These are phyloP conservation scores for Noctua fimbriata DNA, from an alignment of 2,888 invertebrate genomes.

Conservation along the genomic window DNA sequence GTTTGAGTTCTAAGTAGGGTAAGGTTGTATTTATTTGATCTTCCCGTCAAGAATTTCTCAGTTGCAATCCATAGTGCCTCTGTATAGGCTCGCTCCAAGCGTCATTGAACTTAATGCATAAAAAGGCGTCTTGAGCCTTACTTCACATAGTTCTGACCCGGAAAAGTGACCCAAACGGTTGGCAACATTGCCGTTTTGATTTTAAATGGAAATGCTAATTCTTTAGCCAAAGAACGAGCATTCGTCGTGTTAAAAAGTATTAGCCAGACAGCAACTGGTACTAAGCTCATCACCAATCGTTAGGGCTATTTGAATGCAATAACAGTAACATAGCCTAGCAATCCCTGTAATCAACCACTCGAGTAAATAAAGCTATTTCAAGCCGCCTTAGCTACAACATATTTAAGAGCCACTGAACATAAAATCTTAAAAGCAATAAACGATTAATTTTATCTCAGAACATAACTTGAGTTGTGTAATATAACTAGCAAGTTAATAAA, in stretches of 20 bases:
- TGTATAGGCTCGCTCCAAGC: not conserved
- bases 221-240: not conserved
- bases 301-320: not conserved
- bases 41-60: not conserved
- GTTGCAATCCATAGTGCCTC: not conserved
- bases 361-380: conserved; percentile 31
- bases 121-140: not conserved
- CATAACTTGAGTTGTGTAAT: conserved; percentile 14
- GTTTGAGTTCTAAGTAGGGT: not conserved
- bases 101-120: not conserved
- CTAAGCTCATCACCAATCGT: not conserved
- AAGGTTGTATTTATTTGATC: not conserved
- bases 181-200: not conserved
- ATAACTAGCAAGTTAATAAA: conserved; percentile 10
- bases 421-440: conserved; percentile 23
- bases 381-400: not conserved
- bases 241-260: not conserved
- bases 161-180: not conserved
- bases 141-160: not conserved
- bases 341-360: not conserved
- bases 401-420: conserved; percentile 25
- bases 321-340: not conserved
- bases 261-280: not conserved
- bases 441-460: conserved; percentile 29
- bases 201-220: not conserved